Base-by-base conservation (phyloP, 2,797 vertebrate species). In the Choloepus didactylus region DNA sequence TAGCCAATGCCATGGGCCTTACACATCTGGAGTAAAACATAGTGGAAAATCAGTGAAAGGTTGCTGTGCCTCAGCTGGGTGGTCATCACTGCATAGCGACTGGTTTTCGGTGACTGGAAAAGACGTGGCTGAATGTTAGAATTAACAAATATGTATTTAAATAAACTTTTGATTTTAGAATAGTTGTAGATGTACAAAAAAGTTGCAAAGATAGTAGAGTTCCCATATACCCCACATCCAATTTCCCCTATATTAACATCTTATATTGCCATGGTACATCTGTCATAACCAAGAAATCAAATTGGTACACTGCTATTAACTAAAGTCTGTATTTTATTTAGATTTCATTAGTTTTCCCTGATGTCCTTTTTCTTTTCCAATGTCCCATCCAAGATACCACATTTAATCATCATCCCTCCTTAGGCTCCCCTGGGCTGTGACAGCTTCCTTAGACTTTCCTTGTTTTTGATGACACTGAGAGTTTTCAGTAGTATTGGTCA, bases 21-120 rank as follows among this genome's bases (percentile, higher is more conserved):
- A 96, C 99, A 99, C 72, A 97, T 98, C 98, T 98, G 98, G 4
- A 99, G 97, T 91, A 99, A 99, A 2, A 99, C 98, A 2, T 86
- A 98, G 59, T 99, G 98, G 98, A 98, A 98, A 95, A 99, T 95
- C 81, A 98, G 91, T 0, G 99, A 98, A 21, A 99, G 99, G 94
- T 98, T 98, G 44, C 97, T 98, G 66, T 99, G 99, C 92, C 97
- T 98, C 97, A 99, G 98, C 16, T 98, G 98, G 75, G 97, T 99
- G 98, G 98, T 99, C 95, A 98, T 98, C 92, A 98, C 98, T 0
- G 99, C 99, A 38, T 98, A 99, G 72, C 97, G 95, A 46, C 72
- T 98, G 87, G 97, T 98, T 44, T 72, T 44, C 0, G 88, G 85
- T 10, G 93, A 77, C 98, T 98, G 81, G 23, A 95, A 95, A 85